These are phyloP conservation scores for Myrmophylax atrothorax DNA, from an alignment of 2,113 vertebrate species.

Conservation along the genomic window DNA sequence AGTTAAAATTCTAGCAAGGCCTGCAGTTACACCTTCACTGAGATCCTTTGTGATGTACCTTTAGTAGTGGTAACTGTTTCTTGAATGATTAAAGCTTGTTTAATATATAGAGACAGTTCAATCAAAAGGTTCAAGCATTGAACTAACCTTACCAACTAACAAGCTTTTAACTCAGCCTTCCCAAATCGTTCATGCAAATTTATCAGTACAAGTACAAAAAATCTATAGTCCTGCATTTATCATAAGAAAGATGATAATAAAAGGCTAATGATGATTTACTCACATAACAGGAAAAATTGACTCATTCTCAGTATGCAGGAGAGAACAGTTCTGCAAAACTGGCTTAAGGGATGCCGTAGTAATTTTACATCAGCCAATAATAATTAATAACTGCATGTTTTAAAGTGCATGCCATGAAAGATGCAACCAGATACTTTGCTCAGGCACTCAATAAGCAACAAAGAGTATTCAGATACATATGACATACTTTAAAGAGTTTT, in stretches of 20 bases:
- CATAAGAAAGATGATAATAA: not conserved
- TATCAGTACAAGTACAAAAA: not conserved
- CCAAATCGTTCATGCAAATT: not conserved
- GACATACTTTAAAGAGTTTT: not conserved
- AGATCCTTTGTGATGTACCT: not conserved
- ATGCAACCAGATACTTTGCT: not conserved
- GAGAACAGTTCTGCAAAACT: not conserved
- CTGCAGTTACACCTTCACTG: not conserved
- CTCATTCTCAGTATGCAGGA: not conserved
- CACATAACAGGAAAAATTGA: not conserved
- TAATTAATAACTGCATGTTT: not conserved
- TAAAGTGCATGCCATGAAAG: not conserved
- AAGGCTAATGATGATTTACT: slow-evolving; percentile 8
- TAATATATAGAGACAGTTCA: not conserved
- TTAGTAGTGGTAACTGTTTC: not conserved
- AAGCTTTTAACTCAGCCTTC: not conserved
- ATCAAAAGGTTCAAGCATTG: not conserved
- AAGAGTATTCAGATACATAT: not conserved
- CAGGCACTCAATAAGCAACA: not conserved
- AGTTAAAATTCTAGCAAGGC: not conserved
- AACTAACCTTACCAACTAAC: not conserved
- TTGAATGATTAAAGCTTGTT: not conserved
- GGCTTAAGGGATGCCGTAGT: not conserved
- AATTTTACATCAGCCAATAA: not conserved
- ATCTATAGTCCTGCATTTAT: not conserved